These are phyloP conservation scores for Galeopterus variegatus DNA, from an alignment of 2,113 vertebrate species.

Conservation along the genomic window DNA sequence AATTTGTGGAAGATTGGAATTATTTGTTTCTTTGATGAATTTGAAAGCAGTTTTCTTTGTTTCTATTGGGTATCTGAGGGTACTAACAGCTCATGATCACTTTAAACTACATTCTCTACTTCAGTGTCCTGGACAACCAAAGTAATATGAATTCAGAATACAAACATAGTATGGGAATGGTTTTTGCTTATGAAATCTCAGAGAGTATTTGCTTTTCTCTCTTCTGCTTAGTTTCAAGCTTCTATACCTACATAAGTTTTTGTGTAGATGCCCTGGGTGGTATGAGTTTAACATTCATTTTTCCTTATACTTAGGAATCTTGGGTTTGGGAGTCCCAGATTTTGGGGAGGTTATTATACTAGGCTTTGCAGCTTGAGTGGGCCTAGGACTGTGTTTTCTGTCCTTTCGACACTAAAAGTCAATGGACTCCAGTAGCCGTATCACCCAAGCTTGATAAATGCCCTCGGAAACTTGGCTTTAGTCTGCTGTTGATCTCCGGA, in stretches of 20 bases:
- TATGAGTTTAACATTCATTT: neutral
- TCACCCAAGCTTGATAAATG: neutral
- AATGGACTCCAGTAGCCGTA: too few relatives aligned
- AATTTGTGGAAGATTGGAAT: neutral
- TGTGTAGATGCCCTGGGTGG: neutral
- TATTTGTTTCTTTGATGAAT: neutral
- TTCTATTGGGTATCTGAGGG: neutral
- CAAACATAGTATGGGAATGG: neutral
- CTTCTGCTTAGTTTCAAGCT: constrained; percentile 4
- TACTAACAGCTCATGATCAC: neutral
- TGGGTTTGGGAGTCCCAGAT: neutral
- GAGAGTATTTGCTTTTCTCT: neutral
- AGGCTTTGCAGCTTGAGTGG: neutral
- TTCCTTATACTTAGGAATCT: neutral
- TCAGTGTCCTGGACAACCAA: neutral
- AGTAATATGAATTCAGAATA: neutral
- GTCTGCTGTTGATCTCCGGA: neutral
- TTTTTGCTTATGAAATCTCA: neutral
- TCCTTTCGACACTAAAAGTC: neutral
- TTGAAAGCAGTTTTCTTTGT: neutral
- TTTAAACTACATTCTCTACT: constrained; percentile 25
- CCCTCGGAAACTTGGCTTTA: neutral
- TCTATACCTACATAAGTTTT: neutral
- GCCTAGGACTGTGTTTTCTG: neutral
- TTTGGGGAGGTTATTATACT: neutral